phyloP scores from a whole-genome alignment of 2,797 vertebrate species.

The Serranus cabrilla region DNA sequence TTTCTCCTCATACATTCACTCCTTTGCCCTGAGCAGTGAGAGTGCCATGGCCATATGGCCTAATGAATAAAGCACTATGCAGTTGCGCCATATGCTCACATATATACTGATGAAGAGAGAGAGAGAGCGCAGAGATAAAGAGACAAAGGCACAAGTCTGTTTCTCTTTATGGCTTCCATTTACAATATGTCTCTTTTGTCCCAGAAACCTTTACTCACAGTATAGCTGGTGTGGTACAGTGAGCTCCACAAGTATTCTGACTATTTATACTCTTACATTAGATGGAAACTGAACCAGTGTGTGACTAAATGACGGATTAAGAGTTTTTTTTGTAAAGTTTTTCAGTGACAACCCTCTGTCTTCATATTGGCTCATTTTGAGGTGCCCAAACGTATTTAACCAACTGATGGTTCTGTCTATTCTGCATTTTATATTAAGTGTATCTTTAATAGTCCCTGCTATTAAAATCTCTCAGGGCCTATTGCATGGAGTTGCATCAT shows the following conservation, averaged over 20 bases:
- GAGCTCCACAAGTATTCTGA: conserved; percentile 1
- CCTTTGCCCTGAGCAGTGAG: conserved; percentile 66
- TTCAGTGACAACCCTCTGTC: background rate
- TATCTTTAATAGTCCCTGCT: conserved; percentile 22
- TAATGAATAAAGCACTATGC: conserved; percentile 81
- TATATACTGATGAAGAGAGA: conserved; percentile 51
- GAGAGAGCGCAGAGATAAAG: conserved; percentile 37
- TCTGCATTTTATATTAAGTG: conserved; percentile 29
- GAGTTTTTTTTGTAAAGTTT: background rate
- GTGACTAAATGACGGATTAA: background rate
- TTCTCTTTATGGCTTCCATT: conserved; percentile 22
- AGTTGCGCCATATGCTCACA: conserved; percentile 78
- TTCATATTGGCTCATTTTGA: conserved; percentile 17
- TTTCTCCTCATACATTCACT: conserved; percentile 52
- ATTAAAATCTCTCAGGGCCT: conserved; percentile 34
- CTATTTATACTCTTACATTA: background rate
- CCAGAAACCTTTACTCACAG: conserved; percentile 8
- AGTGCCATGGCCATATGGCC: conserved; percentile 78
- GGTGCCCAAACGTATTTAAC: conserved; percentile 26
- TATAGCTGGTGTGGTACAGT: background rate
- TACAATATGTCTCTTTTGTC: conserved; percentile 17
- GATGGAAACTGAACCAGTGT: conserved; percentile 2
- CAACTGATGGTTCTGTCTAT: conserved; percentile 21
- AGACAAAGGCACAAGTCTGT: conserved; percentile 10
- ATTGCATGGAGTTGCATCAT: conserved; percentile 62